Base-by-base conservation (phyloP, 2,888 invertebrate species). In the Diplolepis rosae region DNA sequence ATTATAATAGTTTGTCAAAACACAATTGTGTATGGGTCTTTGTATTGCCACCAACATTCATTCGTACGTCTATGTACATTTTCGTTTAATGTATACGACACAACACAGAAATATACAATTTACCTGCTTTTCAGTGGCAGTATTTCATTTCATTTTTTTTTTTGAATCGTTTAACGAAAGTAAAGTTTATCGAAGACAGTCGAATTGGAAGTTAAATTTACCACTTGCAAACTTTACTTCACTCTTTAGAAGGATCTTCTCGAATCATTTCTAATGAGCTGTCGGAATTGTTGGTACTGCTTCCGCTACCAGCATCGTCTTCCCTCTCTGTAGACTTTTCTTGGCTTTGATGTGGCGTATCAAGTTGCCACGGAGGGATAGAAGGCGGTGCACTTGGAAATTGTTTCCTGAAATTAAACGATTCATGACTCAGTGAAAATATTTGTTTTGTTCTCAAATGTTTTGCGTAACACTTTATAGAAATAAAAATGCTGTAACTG, bases 331-430 rank as follows among this genome's bases (percentile, higher is more conserved):
- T 80, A 24, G 83, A 68, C 77, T 89, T 89, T 68, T 84, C 88
- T 76, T 81, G 85, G 65, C 75, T 82, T 70, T 82, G 84, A 75
- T 78, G 82, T 22, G 87, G 76, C 50, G 88, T 91, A 65, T 92
- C 92, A 72, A 95, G 89, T 87, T 95, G 95, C 95, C 95, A 95
- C 13, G 94, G 92, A 22, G 95, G 95, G 79, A 95, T 95, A 0
- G 94, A 94, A 1, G 88, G 85, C 32, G 90, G 89, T 2, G 94
- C 91, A 11, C 93, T 91, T 22, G 95, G 94, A 88, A 95, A 95
- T 89, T 95, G 95, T 88, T 95, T 95, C 83, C 95, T 94, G 78
- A 61, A 69, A 72, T 51, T 50, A 18, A 39, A 11, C 50, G 9
- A 35, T 68, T 32, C 13, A 68, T 3, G 1, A 68, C 51, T 52